Conservation (phyloP, 2,113 vertebrate genomes). For the Gavia stellata region DNA sequence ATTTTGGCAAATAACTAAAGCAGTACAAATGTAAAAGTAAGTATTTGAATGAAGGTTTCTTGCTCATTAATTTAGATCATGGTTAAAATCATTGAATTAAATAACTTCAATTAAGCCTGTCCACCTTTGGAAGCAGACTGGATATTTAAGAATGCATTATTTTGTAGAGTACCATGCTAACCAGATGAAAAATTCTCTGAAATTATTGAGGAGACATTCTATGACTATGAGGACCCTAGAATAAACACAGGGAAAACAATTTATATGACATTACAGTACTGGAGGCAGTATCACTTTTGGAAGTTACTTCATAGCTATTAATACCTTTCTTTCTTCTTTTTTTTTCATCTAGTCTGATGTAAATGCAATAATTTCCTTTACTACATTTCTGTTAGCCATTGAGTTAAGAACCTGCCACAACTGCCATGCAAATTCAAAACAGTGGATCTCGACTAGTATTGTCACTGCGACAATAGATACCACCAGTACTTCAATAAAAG, state of each 20-base stretch:
- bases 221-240: neutral
- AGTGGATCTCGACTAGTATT: neutral
- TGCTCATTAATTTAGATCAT: neutral
- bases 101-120: neutral
- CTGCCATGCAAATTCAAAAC: neutral
- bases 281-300: neutral
- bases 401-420: neutral
- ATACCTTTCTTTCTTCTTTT: accelerated
- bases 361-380: neutral
- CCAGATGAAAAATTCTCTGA: neutral
- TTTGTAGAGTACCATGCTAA: neutral
- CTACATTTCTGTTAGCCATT: neutral
- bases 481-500: neutral
- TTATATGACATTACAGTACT: neutral
- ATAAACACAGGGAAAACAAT: neutral
- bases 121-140: neutral
- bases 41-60: neutral
- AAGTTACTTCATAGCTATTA: neutral
- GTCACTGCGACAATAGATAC: neutral
- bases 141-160: neutral
- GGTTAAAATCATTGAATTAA: neutral
- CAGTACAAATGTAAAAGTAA: neutral
- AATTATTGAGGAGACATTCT: neutral
- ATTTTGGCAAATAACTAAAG: neutral
- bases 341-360: neutral